Percentiles rank a stretch among this genome's conserved stretches.
Conservation (phyloP, 2,797 vertebrate genomes). For the Amblyraja radiata region DNA sequence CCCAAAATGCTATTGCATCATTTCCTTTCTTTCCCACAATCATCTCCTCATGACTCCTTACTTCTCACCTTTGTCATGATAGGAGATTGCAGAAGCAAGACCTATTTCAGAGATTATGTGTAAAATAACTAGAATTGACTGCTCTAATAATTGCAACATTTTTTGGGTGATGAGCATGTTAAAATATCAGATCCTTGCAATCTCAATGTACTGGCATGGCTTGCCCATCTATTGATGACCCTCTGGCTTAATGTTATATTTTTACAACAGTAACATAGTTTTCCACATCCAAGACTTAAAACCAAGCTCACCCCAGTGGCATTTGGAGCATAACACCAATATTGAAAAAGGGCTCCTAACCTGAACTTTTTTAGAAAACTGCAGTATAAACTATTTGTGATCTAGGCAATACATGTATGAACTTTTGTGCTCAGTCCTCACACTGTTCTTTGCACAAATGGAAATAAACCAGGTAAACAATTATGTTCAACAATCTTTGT, state of each 20-base stretch:
- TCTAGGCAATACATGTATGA: background rate
- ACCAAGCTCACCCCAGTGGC: background rate
- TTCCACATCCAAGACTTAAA: background rate
- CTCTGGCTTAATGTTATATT: background rate
- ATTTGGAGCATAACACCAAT: background rate
- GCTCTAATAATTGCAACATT: too few species aligned
- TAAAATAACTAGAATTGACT: too few species aligned
- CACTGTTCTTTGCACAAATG: background rate
- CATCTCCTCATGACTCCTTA: too few species aligned
- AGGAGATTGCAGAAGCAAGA: too few species aligned
- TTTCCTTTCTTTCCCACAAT: too few species aligned
- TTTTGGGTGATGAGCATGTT: too few species aligned
- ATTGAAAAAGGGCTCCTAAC: background rate
- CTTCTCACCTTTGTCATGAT: too few species aligned
- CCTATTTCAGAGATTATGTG: too few species aligned
- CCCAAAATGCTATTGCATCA: too few species aligned
- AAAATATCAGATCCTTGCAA: too few species aligned
- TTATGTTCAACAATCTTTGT: background rate
- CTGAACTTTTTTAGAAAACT: background rate
- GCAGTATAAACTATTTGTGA: background rate
- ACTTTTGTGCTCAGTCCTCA: background rate
- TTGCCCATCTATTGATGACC: too few species aligned
- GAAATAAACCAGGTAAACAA: slow-evolving; percentile 20
- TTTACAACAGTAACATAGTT: background rate
- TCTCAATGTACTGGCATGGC: too few species aligned